Evolutionary conservation across 1,140 invertebrate genomes (phyloP).

Genomic region (Tetramorium parvispinum): DNA sequence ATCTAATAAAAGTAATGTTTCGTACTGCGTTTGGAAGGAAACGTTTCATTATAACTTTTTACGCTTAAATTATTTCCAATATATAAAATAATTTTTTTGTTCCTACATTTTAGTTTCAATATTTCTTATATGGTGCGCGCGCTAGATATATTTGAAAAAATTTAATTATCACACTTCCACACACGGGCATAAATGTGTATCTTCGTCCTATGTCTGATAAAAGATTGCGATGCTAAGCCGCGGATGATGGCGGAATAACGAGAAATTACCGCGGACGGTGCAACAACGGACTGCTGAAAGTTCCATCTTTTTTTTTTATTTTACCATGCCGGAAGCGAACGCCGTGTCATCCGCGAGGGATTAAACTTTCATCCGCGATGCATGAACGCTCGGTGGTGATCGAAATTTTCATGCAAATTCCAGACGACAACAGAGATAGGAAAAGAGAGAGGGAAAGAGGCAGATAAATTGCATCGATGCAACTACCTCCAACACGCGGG

Average conservation of each 20-base stretch:
- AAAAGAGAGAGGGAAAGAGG: background rate
- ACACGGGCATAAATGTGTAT: background rate
- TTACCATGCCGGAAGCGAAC: background rate
- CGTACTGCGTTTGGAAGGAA: background rate
- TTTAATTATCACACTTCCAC: background rate
- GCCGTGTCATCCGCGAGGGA: constrained; percentile 31
- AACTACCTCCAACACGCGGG: background rate
- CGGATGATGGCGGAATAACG: constrained; percentile 2
- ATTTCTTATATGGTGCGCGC: background rate
- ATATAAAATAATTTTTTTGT: background rate
- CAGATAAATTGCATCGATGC: constrained; percentile 9
- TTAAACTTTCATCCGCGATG: constrained; percentile 44
- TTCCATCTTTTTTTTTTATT: background rate
- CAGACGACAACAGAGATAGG: background rate
- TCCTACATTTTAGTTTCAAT: background rate
- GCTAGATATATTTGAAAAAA: background rate
- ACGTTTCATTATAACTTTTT: constrained; percentile 2
- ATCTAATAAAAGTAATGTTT: background rate
- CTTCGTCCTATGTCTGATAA: background rate
- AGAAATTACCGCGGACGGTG: constrained; percentile 32
- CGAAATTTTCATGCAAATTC: constrained; percentile 50
- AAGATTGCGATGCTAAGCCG: background rate
- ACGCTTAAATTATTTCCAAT: background rate
- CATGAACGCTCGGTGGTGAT: constrained; percentile 2
- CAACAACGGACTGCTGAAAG: background rate